Evolutionary conservation across 2,113 vertebrate species (phyloP), one percentile per base, ranked within the genome.

Genomic region (Nicator chloris): DNA sequence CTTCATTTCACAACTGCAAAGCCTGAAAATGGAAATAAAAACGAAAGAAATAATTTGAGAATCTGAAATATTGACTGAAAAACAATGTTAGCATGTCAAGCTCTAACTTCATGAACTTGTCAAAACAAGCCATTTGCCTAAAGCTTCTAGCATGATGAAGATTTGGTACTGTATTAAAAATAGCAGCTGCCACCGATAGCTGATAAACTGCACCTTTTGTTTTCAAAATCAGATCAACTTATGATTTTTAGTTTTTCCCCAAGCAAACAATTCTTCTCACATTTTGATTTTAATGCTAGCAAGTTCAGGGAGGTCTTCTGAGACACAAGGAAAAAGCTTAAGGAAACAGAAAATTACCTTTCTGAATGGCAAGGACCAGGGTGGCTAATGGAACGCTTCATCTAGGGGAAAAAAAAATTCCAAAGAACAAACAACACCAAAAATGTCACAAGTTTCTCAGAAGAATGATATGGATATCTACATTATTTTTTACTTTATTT

Each of bases 301-400:
- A 66, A n/a, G 31, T 73, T 86, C 35, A 54, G 15, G 9, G 13
- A 83, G 7, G 21, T 24, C 40, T 82, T 87, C 1, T 56, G 23
- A 93, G 31, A 56, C 31, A 54, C 35, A 60, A 40, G 15, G 50
- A 64, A 89, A 91, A 63, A 56, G 9, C 33, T 56, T 27, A 42
- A 69, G 13, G 15, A 88, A 85, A 92, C 5, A 83, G 26, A 69
- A 85, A 70, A n/a, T 82, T 88, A 97, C 96, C 96, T 95, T 86
- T 97, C 96, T 54, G 82, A 95, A 94, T 86, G 88, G 71, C 79
- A 96, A 92, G 96, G 88, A 90, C 96, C 90, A 86, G 96, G 92
- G 27, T 97, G 95, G 76, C 95, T 97, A 90, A 94, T 33, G 64
- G 96, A 96, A 83, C 95, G 95, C 39, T 95, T 95, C 94, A 97